Evolutionary conservation across 2,888 invertebrate genomes (phyloP), one percentile per base, ranked within the genome.

Genomic region (Lasioglossum villosulum): DNA sequence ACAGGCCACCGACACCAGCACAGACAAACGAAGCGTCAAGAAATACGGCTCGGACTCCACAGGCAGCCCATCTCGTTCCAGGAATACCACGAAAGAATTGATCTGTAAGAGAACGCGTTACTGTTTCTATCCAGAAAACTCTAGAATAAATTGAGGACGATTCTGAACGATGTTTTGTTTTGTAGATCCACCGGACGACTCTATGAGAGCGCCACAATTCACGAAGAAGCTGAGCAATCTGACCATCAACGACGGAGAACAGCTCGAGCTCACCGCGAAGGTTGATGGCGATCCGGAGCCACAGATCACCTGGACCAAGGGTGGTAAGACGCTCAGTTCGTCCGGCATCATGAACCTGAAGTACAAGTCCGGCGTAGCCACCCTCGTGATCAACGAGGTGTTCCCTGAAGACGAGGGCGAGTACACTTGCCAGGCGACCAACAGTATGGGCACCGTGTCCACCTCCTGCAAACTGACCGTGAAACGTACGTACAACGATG

Each of bases 371-470:
- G 98, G 98, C 76, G 96, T 98, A 19, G 99, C 99, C 0, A 97
- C 97, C 37, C 96, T 99, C 73, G 97, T 97, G 78, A 99, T 99
- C 93, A 97, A 97, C 92, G 99, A 99, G 96, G 97, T 98, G 73
- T 99, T 98, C 96, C 99, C 99, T 0, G 99, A 99, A 95, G 99
- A 99, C 94, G 99, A 98, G 95, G 98, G 98, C 37, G 97, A 97
- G 84, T 99, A 99, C 95, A 96, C 97, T 12, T 99, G 99, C 94
- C 97, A 97, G 93, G 99, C 99, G 39, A 98, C 97, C 89, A 99
- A 99, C 96, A 98, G 98, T 86, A 97, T 98, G 92, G 99, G 99
- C 82, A 96, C 97, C 79, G 96, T 97, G 12, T 98, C 98, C 92
- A 98, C 98, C 80, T 97, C 97, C 94, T 98, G 98, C 96, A 97